These are phyloP conservation scores for Alca torda DNA, from an alignment of 2,797 vertebrate genomes.

Conservation along the genomic window DNA sequence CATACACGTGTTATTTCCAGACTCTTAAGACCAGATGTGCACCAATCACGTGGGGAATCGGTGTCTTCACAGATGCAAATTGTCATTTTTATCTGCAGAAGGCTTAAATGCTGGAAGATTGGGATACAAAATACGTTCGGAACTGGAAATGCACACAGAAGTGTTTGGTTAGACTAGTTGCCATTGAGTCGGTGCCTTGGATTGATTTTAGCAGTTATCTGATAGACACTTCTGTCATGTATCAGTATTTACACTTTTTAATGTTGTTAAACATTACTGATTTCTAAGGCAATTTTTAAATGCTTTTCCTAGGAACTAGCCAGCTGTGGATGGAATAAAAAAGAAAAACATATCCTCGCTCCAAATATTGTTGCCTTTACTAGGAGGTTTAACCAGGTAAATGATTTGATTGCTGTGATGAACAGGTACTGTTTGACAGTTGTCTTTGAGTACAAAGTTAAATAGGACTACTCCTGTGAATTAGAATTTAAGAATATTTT, in stretches of 20 bases:
- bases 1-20: background rate
- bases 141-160: background rate
- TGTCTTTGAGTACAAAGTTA: background rate
- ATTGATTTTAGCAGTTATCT: background rate
- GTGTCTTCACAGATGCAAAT: background rate
- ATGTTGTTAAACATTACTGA: background rate
- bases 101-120: background rate
- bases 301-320: constrained; percentile 86
- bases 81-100: background rate
- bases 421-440: background rate
- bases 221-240: background rate
- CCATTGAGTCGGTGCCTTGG: background rate
- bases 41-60: background rate
- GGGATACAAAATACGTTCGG: background rate
- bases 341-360: constrained; percentile 93
- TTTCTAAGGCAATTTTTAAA: background rate
- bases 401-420: background rate
- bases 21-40: background rate
- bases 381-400: constrained; percentile 96
- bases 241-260: background rate
- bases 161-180: background rate
- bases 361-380: constrained; percentile 96
- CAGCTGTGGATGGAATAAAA: constrained; percentile 95
- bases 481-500: background rate
- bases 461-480: background rate